A percentile compares a stretch with the other conserved stretches of the same genome.
These are phyloP conservation scores for Hypselothyrea guttata DNA, from an alignment of 2,888 invertebrate species.

Conservation along the genomic window DNA sequence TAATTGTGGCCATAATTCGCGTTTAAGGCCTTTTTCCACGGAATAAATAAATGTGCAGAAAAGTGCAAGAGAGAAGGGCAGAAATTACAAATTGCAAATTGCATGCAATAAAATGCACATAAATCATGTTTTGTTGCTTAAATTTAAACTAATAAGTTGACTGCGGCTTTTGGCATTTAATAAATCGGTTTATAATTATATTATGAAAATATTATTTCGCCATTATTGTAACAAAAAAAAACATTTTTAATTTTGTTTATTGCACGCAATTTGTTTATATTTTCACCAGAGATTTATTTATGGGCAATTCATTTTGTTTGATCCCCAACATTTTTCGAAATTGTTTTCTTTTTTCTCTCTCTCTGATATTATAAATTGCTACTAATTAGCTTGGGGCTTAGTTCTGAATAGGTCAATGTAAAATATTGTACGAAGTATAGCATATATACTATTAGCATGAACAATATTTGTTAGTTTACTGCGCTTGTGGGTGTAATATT, in stretches of 20 bases:
- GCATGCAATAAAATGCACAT: constrained; percentile 36
- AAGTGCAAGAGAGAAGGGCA: neutral
- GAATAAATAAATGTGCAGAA: constrained; percentile 28
- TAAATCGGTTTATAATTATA: constrained; percentile 46
- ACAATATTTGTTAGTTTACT: too few relatives aligned
- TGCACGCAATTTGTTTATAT: constrained; percentile 53
- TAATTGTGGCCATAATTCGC: constrained; percentile 68
- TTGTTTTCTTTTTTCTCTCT: constrained; percentile 6
- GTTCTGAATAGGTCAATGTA: constrained; percentile 16
- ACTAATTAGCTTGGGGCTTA: constrained; percentile 37
- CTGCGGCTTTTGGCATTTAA: constrained; percentile 20
- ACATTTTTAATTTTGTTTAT: constrained; percentile 23
- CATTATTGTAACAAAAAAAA: constrained; percentile 11
- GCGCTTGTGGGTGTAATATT: too few relatives aligned
- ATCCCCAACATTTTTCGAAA: constrained; percentile 22
- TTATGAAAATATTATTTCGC: constrained; percentile 31
- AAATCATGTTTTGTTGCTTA: constrained; percentile 32
- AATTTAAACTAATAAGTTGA: constrained; percentile 29
- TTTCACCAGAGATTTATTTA: constrained; percentile 41
- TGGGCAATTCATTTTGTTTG: constrained; percentile 47
- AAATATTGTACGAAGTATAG: neutral
- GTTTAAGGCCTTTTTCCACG: constrained; percentile 61
- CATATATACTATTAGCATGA: neutral
- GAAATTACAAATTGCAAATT: constrained; percentile 42
- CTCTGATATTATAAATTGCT: constrained; percentile 20